Percentiles rank a stretch among this genome's conserved stretches.
phyloP scores from a whole-genome alignment of 1,140 invertebrate species.

The Cydia amplana region DNA sequence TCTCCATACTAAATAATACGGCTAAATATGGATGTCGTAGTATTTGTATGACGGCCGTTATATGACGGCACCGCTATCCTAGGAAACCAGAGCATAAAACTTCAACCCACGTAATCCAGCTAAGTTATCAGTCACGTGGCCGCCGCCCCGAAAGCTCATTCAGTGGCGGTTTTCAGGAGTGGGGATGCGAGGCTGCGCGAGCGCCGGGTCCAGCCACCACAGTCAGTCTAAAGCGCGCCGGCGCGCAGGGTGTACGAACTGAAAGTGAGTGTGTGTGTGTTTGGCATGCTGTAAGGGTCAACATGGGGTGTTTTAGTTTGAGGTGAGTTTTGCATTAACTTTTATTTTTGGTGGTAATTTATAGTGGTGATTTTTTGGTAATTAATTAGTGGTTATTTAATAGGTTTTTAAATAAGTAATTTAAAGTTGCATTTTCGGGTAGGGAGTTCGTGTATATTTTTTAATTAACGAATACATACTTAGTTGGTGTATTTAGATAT shows the following conservation, averaged over 20 bases:
- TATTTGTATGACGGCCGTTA: too few relatives aligned
- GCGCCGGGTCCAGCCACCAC: conserved; percentile 35
- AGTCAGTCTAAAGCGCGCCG: conserved; percentile 46
- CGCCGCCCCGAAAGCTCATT: conserved; percentile 49
- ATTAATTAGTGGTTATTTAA: neutral
- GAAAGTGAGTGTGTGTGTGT: conserved; percentile 45
- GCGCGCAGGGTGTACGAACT: conserved; percentile 43
- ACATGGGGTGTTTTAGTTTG: conserved; percentile 62
- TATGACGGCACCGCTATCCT: too few relatives aligned
- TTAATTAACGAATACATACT: neutral
- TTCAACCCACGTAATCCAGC: neutral
- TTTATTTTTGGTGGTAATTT: neutral
- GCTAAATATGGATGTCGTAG: too few relatives aligned
- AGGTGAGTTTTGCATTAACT: conserved; percentile 50
- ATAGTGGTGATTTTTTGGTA: neutral
- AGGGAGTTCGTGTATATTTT: too few relatives aligned
- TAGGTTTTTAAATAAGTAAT: neutral
- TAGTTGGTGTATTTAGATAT: neutral
- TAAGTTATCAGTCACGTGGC: conserved; percentile 1
- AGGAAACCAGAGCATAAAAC: too few relatives aligned
- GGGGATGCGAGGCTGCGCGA: conserved; percentile 58
- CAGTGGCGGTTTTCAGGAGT: conserved; percentile 63
- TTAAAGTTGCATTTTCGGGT: neutral
- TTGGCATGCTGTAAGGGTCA: conserved; percentile 60
- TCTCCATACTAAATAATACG: too few relatives aligned